These are phyloP conservation scores for Trypoxylon attenuatum DNA, from an alignment of 2,888 invertebrate species.

Conservation along the genomic window DNA sequence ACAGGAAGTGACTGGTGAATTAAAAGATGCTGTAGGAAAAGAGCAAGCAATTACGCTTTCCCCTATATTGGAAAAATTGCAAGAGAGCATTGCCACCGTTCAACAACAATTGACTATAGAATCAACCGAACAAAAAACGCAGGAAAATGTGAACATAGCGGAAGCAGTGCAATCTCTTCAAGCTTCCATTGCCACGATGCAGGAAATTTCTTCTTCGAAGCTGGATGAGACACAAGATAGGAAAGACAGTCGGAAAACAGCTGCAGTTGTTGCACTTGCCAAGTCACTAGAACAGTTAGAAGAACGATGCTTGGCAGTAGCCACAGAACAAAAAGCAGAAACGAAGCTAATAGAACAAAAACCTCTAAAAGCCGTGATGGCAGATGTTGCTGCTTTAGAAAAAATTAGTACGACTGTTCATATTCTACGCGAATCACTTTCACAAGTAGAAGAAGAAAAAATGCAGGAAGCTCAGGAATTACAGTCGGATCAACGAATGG, in stretches of 20 bases:
- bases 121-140: slow-evolving; percentile 35
- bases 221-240: slow-evolving; percentile 21
- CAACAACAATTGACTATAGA: slow-evolving; percentile 51
- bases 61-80: slow-evolving; percentile 57
- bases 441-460: slow-evolving; percentile 21
- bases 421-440: slow-evolving; percentile 29
- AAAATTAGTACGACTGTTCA: slow-evolving; percentile 41
- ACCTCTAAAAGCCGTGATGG: background rate
- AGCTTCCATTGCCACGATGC: slow-evolving; percentile 36
- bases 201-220: slow-evolving; percentile 24
- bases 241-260: slow-evolving; percentile 38
- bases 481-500: slow-evolving; percentile 14
- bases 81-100: slow-evolving; percentile 55
- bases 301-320: slow-evolving; percentile 46
- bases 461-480: slow-evolving; percentile 15
- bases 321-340: slow-evolving; percentile 9
- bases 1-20: slow-evolving; percentile 25
- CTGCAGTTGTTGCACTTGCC: slow-evolving; percentile 73
- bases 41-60: slow-evolving; percentile 8
- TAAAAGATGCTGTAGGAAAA: background rate
- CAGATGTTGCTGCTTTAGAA: slow-evolving; percentile 32
- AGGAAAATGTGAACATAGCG: slow-evolving; percentile 43
- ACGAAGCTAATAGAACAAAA: background rate
- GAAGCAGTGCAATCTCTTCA: slow-evolving; percentile 59
- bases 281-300: slow-evolving; percentile 63